These are phyloP conservation scores for Rhincodon typus DNA, from an alignment of 2,797 vertebrate genomes.

Conservation along the genomic window DNA sequence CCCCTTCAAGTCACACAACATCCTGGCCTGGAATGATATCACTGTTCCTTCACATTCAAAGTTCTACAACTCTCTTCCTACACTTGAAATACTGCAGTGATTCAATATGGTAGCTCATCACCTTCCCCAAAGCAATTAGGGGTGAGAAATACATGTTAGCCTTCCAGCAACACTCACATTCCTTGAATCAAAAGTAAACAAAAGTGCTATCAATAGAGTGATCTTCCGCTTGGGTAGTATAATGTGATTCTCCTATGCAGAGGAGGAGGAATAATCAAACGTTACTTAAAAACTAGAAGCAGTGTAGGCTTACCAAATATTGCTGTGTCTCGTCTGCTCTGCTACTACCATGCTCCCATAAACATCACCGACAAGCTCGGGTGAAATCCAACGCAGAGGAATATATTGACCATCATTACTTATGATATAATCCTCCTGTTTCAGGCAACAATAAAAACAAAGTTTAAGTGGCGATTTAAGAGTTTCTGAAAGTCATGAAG, in stretches of 20 bases:
- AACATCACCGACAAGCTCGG: slow-evolving; percentile 85
- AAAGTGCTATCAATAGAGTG: not conserved
- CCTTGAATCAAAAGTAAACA: too few relatives aligned
- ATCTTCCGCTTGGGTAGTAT: not conserved
- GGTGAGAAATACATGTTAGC: too few relatives aligned
- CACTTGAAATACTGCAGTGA: too few relatives aligned
- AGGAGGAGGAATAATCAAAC: not conserved
- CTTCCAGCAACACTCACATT: too few relatives aligned
- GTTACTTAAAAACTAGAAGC: not conserved
- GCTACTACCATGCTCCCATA: slow-evolving; percentile 81
- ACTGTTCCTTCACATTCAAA: too few relatives aligned
- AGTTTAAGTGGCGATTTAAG: not conserved
- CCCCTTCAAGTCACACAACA: too few relatives aligned
- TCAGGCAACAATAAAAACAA: slow-evolving; percentile 39
- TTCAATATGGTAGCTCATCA: too few relatives aligned
- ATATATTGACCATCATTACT: slow-evolving; percentile 81
- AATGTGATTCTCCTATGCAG: not conserved
- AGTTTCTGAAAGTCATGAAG: not conserved
- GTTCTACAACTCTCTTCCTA: too few relatives aligned
- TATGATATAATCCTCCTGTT: slow-evolving; percentile 92
- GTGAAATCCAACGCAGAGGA: slow-evolving; percentile 88
- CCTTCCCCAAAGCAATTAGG: too few relatives aligned
- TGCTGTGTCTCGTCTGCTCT: slow-evolving; percentile 84
- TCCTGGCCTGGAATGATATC: too few relatives aligned
- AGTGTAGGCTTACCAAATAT: slow-evolving; percentile 79